Percentiles rank a stretch among this genome's conserved stretches.
Evolutionary conservation across 2,113 vertebrate species (phyloP).

Genomic region (Dasyprocta punctata): DNA sequence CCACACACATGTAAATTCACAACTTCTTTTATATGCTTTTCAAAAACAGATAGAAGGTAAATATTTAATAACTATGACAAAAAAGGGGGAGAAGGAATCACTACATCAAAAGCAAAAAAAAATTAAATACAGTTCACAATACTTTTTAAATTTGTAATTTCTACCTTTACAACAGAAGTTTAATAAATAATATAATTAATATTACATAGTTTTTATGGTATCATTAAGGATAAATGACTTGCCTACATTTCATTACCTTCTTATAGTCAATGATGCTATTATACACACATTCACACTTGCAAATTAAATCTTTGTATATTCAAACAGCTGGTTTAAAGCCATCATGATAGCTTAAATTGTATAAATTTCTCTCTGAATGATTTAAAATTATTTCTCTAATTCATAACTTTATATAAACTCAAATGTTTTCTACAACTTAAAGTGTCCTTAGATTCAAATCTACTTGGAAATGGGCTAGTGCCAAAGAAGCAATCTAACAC

Average conservation of each 20-base stretch:
- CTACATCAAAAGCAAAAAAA: constrained; percentile 75
- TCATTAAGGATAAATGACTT: constrained; percentile 71
- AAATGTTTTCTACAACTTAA: constrained; percentile 80
- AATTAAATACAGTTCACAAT: constrained; percentile 38
- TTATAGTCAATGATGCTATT: constrained; percentile 32
- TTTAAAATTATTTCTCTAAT: constrained; percentile 73
- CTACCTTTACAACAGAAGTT: constrained; percentile 72
- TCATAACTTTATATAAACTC: constrained; percentile 69
- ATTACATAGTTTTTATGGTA: constrained; percentile 60
- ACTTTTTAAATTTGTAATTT: constrained; percentile 78
- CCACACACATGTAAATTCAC: constrained; percentile 66
- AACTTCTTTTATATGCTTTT: constrained; percentile 65
- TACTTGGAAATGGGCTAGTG: constrained; percentile 83
- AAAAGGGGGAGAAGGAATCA: neutral
- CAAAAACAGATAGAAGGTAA: constrained; percentile 73
- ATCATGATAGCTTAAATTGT: constrained; percentile 27
- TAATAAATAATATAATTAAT: constrained; percentile 64
- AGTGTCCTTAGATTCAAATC: constrained; percentile 82
- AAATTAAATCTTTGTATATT: constrained; percentile 20
- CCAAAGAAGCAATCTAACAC: constrained; percentile 85
- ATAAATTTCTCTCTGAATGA: constrained; percentile 45
- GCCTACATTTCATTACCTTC: constrained; percentile 66
- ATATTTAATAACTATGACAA: constrained; percentile 73
- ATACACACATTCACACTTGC: constrained; percentile 34
- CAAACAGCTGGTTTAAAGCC: constrained; percentile 53